Percentiles rank a stretch among this genome's conserved stretches.
Evolutionary conservation across 2,797 vertebrate species (phyloP).

Genomic region (Sebastolobus alascanus): DNA sequence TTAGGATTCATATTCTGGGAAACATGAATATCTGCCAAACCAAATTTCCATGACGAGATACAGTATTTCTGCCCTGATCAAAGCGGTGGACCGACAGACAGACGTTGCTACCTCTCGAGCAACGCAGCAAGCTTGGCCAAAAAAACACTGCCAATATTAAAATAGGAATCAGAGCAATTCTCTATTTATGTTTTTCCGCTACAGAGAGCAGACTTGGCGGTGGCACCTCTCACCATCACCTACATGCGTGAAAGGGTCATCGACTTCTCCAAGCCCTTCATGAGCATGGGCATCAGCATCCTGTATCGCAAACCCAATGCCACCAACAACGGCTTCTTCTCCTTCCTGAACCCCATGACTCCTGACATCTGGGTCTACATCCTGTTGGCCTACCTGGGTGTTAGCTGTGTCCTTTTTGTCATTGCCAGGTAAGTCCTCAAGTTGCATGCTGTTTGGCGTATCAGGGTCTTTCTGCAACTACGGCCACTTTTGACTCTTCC

Average conservation of each 20-base stretch:
- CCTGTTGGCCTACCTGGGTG: slow-evolving; percentile 96
- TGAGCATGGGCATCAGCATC: slow-evolving; percentile 98
- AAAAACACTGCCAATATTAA: not conserved
- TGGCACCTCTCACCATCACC: slow-evolving; percentile 98
- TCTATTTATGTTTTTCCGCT: not conserved
- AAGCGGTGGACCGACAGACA: not conserved
- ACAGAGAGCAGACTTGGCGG: slow-evolving; percentile 96
- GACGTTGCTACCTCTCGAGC: not conserved
- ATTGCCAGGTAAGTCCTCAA: slow-evolving; percentile 92
- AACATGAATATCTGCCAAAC: not conserved
- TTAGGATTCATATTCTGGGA: not conserved
- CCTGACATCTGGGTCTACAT: slow-evolving; percentile 99
- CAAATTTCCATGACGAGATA: not conserved
- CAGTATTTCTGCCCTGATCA: not conserved
- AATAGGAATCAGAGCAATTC: not conserved
- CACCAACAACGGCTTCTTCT: slow-evolving; percentile 98
- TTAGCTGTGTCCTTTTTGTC: slow-evolving; percentile 99
- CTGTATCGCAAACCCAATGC: slow-evolving; percentile 95
- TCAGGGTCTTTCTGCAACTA: not conserved
- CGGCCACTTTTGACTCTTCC: too few relatives aligned
- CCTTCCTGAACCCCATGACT: slow-evolving; percentile 98
- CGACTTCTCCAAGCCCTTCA: slow-evolving; percentile 98
- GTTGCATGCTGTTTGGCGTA: slow-evolving; percentile 15
- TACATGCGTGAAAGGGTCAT: slow-evolving; percentile 96
- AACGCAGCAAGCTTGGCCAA: not conserved